Conservation (phyloP, 2,113 vertebrate species). For the Probosciger aterrimus region DNA sequence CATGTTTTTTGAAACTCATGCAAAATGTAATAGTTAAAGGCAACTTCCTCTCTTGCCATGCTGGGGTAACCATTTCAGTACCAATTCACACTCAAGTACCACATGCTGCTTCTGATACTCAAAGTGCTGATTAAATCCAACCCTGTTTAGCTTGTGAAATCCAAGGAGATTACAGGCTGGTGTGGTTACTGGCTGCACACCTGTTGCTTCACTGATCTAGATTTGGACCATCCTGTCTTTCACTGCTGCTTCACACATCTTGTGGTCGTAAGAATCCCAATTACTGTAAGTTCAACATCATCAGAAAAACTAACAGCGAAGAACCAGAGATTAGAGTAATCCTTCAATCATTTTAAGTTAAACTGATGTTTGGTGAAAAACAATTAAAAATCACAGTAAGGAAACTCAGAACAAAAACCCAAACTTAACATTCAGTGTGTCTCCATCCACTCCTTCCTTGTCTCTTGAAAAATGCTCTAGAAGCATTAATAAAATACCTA, state of each 20-base stretch:
- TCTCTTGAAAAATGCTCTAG: constrained; percentile 3
- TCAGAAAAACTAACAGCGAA: not conserved
- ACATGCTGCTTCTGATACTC: not conserved
- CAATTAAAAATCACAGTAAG: not conserved
- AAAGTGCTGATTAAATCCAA: not conserved
- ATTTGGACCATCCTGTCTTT: constrained; percentile 21
- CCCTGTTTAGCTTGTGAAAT: constrained; percentile 62
- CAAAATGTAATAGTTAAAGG: not conserved
- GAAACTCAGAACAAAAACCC: not conserved
- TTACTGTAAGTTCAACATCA: not conserved
- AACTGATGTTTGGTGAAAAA: not conserved
- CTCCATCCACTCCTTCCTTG: not conserved
- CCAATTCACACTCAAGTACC: not conserved
- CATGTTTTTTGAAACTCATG: not conserved
- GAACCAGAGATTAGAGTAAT: not conserved
- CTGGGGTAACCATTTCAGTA: not conserved
- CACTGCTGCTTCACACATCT: not conserved
- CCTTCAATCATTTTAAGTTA: not conserved
- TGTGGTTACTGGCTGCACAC: constrained; percentile 39
- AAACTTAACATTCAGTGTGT: not conserved
- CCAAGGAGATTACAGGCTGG: constrained; percentile 19
- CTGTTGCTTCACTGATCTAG: not conserved
- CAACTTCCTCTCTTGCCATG: not conserved
- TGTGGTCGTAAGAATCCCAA: not conserved
- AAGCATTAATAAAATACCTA: not conserved